phyloP scores from a whole-genome alignment of 2,888 invertebrate species.

The Notodonta ziczac region DNA sequence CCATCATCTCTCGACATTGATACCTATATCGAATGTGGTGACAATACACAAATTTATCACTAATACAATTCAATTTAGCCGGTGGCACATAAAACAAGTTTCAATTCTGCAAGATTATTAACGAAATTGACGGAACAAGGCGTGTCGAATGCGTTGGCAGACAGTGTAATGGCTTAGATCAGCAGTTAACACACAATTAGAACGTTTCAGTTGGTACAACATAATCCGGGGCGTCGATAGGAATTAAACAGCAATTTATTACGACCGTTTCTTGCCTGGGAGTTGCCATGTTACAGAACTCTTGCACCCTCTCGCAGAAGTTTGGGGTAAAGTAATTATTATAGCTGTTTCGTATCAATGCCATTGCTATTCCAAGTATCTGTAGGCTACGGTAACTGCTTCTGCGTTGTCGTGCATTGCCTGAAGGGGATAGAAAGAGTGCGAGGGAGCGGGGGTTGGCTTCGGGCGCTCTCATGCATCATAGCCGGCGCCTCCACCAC shows the following conservation, averaged over 20 bases:
- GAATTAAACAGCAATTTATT: background rate
- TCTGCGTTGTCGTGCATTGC: too few species aligned
- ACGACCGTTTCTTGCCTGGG: background rate
- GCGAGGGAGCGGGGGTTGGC: too few species aligned
- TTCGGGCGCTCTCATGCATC: too few species aligned
- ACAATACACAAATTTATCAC: background rate
- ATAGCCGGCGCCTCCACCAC: too few species aligned
- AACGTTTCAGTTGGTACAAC: slow-evolving; percentile 8
- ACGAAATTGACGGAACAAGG: slow-evolving; percentile 40
- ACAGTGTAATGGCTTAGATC: slow-evolving; percentile 37
- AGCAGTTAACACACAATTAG: slow-evolving; percentile 38
- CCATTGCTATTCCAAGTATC: too few species aligned
- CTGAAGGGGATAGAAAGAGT: too few species aligned
- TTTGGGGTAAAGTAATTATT: too few species aligned
- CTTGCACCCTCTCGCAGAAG: too few species aligned
- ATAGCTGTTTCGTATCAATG: too few species aligned
- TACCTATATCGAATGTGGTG: background rate
- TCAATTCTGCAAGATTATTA: slow-evolving; percentile 39
- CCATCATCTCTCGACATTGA: background rate
- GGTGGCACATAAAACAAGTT: slow-evolving; percentile 23
- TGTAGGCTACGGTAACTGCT: too few species aligned
- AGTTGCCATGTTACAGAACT: background rate
- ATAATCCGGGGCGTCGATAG: background rate
- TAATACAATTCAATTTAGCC: slow-evolving; percentile 34
- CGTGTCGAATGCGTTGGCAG: slow-evolving; percentile 37